phyloP scores from a whole-genome alignment of 2,113 vertebrate genomes.

The Lasiurus cinereus region DNA sequence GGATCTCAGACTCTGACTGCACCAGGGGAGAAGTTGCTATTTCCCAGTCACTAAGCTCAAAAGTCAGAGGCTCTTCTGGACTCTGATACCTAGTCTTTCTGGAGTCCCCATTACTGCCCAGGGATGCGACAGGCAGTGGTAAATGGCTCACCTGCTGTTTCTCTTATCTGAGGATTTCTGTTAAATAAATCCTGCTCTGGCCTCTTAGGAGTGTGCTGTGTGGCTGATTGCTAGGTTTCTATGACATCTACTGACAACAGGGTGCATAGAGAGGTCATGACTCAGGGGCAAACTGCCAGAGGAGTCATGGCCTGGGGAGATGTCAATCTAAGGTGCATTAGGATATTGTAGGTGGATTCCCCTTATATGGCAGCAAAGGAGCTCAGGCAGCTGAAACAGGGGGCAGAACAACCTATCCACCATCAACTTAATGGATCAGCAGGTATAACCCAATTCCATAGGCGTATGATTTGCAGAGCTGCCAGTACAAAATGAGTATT shows the following conservation, averaged over 20 bases:
- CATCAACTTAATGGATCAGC: background rate
- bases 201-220: background rate
- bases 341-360: background rate
- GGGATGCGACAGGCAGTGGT: background rate
- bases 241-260: background rate
- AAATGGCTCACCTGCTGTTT: background rate
- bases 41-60: background rate
- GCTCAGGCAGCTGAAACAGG: background rate
- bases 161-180: background rate
- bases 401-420: background rate
- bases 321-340: background rate
- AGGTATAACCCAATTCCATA: background rate
- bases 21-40: background rate
- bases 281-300: background rate
- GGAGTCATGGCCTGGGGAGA: background rate
- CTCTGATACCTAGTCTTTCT: background rate
- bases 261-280: background rate
- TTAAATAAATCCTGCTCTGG: background rate
- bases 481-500: background rate
- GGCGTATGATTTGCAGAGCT: background rate
- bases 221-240: background rate
- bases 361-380: background rate
- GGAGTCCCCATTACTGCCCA: background rate
- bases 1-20: background rate
- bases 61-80: background rate